Evolutionary conservation across 2,113 vertebrate species (phyloP), one percentile per base, ranked within the genome.

Genomic region (Zosterops lateralis): DNA sequence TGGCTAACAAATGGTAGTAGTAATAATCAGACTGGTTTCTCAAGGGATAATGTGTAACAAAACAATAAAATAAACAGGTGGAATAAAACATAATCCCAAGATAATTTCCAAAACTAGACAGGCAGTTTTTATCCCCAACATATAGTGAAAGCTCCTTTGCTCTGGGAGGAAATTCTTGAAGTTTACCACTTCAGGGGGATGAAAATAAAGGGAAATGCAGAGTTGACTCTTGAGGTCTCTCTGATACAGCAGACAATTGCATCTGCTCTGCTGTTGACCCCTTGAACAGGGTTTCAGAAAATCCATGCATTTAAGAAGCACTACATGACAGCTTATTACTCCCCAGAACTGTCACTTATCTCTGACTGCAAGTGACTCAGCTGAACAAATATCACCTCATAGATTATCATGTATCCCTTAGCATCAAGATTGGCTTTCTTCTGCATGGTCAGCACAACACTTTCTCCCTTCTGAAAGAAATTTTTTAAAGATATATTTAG

Each of bases 301-400:
- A 95, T 83, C 91, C 83, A 89, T 87, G 81, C 94, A 92, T 92
- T 95, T 93, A 94, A 93, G 94, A 84, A 96, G 93, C 81, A 64
- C 84, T 90, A 67, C 91, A 90, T 86, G 90, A 95, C 90, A 96
- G 75, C 89, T 95, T 92, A 95, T 94, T 94, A 86, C 89, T 94
- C 77, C 51, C 91, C 73, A 86, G 94, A 86, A 67, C 90, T 90
- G 82, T 94, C 94, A 95, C 54, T 96, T 88, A 78, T 12, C 78
- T 65, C 60, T 65, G 93, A 51, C 87, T 95, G 85, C 67, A 64
- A 93, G 94, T 96, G 96, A 97, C 96, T 95, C 91, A 95, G 87
- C 84, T 92, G 79, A 95, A 91, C 85, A 95, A 84, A 77, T 53
- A 45, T 10, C 2, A 0, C 66, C 90, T 77, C 71, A 31, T 34